Evolutionary conservation across 2,113 vertebrate genomes (phyloP).

Genomic region (Mastomys natalensis): DNA sequence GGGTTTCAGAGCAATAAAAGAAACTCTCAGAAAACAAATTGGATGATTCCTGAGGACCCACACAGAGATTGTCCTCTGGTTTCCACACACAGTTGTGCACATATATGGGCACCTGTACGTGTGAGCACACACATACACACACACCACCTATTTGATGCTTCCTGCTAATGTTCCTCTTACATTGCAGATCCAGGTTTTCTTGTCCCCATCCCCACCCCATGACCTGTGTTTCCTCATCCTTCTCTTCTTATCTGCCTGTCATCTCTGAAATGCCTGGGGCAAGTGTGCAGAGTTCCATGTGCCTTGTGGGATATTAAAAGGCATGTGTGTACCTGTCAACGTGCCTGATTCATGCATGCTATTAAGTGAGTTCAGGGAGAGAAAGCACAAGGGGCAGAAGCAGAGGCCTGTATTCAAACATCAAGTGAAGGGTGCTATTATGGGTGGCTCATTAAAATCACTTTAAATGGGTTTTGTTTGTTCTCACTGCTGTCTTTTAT

Average conservation of each 20-base stretch:
- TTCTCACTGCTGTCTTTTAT: background rate
- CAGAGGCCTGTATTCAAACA: conserved; percentile 22
- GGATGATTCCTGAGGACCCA: background rate
- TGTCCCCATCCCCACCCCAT: background rate
- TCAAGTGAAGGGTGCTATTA: conserved; percentile 56
- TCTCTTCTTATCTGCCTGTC: background rate
- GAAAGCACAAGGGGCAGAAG: conserved; percentile 4
- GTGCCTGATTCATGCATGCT: conserved; percentile 23
- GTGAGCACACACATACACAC: background rate
- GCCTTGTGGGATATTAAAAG: background rate
- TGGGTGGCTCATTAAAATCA: conserved; percentile 55
- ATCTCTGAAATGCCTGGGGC: background rate
- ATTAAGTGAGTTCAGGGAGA: conserved; percentile 5
- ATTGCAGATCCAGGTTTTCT: background rate
- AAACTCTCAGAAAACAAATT: background rate
- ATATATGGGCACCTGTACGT: background rate
- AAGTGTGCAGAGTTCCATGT: background rate
- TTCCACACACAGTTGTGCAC: background rate
- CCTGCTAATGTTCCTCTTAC: background rate
- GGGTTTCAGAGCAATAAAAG: background rate
- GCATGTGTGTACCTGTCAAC: background rate
- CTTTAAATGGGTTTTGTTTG: conserved; percentile 30
- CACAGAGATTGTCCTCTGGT: background rate
- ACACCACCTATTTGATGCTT: too few relatives aligned
- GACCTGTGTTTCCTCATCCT: background rate